Evolutionary conservation across 2,113 vertebrate species (phyloP).

Genomic region (Naja naja): DNA sequence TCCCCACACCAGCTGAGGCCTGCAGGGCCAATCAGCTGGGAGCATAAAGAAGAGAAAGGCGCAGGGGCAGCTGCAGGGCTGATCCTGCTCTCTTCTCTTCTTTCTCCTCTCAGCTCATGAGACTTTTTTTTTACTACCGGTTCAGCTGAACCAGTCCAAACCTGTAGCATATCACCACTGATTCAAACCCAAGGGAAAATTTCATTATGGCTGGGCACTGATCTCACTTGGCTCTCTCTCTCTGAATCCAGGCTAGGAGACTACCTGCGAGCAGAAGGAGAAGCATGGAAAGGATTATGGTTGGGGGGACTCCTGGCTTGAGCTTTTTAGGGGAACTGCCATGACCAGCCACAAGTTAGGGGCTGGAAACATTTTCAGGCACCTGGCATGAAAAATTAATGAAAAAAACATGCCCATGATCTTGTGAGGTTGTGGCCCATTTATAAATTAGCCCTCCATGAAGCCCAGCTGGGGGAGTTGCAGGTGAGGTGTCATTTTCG

Average conservation of each 20-base stretch:
- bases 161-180: no score
- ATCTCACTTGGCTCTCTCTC: not conserved
- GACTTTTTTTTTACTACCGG: no score
- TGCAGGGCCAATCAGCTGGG: no score
- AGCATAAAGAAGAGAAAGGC: no score
- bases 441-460: not conserved
- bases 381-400: not conserved
- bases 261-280: not conserved
- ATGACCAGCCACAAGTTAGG: not conserved
- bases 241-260: not conserved
- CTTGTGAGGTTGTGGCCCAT: not conserved
- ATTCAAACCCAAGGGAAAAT: not conserved
- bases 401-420: not conserved
- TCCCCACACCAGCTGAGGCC: no score
- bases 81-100: no score
- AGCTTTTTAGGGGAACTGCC: not conserved
- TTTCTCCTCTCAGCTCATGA: no score
- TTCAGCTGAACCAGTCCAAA: no score
- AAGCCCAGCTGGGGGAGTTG: not conserved
- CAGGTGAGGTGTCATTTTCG: not conserved
- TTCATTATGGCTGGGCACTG: not conserved
- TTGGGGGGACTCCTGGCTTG: not conserved
- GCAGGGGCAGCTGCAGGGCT: no score
- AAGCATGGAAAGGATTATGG: not conserved
- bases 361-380: not conserved